Percentiles rank a stretch among this genome's conserved stretches.
These are phyloP conservation scores for Subacronicta megacephala DNA, from an alignment of 2,888 invertebrate species.

Conservation along the genomic window DNA sequence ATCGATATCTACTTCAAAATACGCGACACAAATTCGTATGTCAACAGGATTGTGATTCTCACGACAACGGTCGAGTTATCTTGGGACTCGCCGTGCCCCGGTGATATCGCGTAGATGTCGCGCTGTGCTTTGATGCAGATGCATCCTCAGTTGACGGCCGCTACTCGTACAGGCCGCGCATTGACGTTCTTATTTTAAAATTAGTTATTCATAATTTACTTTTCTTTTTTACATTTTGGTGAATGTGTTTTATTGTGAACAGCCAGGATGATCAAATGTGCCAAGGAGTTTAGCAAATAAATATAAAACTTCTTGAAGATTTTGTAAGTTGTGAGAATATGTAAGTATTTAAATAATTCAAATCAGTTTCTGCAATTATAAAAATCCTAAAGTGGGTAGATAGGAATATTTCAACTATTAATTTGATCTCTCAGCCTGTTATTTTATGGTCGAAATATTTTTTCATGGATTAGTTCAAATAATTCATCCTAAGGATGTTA, in stretches of 20 bases:
- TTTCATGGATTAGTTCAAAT: neutral
- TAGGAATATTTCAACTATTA: neutral
- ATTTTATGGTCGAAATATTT: neutral
- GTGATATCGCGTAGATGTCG: constrained; percentile 63
- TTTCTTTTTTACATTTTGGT: too few species aligned
- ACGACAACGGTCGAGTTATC: constrained; percentile 68
- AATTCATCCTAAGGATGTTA: constrained; percentile 3
- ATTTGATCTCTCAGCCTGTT: neutral
- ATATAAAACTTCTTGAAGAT: too few species aligned
- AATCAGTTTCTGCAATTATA: constrained; percentile 2
- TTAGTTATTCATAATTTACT: constrained; percentile 16
- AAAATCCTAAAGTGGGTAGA: neutral
- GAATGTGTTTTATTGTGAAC: neutral
- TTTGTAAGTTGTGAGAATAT: too few species aligned
- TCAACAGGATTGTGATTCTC: constrained; percentile 65
- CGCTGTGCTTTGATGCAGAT: constrained; percentile 65
- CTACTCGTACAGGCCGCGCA: constrained; percentile 71
- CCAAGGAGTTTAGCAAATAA: constrained; percentile 8
- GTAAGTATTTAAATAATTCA: too few species aligned
- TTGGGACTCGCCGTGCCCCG: constrained; percentile 67
- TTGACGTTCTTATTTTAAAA: constrained; percentile 46
- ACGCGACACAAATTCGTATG: constrained; percentile 48
- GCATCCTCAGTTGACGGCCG: constrained; percentile 79
- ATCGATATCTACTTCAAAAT: constrained; percentile 32
- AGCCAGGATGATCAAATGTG: neutral